Base-by-base conservation (phyloP, 1,140 invertebrate species). In the Ylistrum balloti region DNA sequence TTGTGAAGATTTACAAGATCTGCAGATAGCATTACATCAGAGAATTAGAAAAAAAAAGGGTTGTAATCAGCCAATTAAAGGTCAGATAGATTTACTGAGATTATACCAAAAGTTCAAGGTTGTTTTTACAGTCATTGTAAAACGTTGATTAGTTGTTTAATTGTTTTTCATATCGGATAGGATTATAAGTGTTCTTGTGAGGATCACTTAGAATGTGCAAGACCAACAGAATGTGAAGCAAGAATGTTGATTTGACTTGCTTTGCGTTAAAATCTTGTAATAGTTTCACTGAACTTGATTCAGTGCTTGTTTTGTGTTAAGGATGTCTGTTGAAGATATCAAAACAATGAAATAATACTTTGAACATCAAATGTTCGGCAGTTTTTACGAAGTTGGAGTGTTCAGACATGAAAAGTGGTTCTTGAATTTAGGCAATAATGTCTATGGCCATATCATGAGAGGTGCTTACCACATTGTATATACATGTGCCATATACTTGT, bases 401-500 rank as follows among this genome's bases (percentile, higher is more conserved):
- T 74, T 74, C 56, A 28, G 28, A n/a, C 20, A 74, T 74, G 56
- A 74, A 74, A 28, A 74, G 3, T 74, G 56, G 22, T 7, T 28
- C 28, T 74, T 74, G 22, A 74, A 74, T 28, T 74, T 28, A 74
- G 56, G 56, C 56, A 74, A 74, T 74, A 74, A 74, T 74, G 56
- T 74, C 56, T 74, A 74, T 28, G n/a, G 56, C 56, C 56, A 74
- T 74, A 74, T 74, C 56, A 74, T 74, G 22, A 74, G 56, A 22
- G 56, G 56, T 74, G 56, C 56, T 74, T 74, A 74, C 56, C 56
- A 74, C 56, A 74, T 28, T 74, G 56, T 74, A 28, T 74, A 74
- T 74, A 74, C 56, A 17, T 28, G 56, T 74, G 56, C 56, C 56
- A 74, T 74, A 74, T 28, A 74, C 56, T 74, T 74, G 56, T 74